phyloP scores from a whole-genome alignment of 2,797 vertebrate genomes.

The Eremophila alpestris region DNA sequence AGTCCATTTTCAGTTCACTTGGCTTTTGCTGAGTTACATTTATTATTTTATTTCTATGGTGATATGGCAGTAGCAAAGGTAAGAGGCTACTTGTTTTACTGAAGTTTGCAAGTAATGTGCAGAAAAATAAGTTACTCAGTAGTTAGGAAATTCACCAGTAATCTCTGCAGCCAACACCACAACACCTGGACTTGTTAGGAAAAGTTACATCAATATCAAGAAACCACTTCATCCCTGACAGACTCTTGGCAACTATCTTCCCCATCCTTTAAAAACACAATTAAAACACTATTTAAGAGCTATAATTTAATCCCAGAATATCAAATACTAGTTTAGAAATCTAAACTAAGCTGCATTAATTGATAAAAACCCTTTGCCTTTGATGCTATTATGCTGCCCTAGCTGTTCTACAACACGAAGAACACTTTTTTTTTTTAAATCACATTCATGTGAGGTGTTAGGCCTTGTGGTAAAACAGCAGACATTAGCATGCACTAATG shows the following conservation, averaged over 20 bases:
- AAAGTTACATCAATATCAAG: not conserved
- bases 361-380: not conserved
- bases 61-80: not conserved
- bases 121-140: not conserved
- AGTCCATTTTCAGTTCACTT: not conserved
- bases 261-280: not conserved
- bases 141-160: not conserved
- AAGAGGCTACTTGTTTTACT: fast-evolving
- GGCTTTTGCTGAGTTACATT: not conserved
- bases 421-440: not conserved
- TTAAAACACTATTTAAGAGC: not conserved
- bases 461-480: not conserved
- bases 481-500: not conserved
- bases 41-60: not conserved
- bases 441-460: not conserved
- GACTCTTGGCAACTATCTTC: not conserved
- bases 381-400: not conserved
- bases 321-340: not conserved
- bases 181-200: not conserved
- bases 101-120: not conserved
- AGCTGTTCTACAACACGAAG: not conserved
- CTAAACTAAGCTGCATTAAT: not conserved
- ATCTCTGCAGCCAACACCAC: not conserved
- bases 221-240: not conserved
- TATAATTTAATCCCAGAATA: not conserved